Base-by-base conservation (phyloP, 2,113 vertebrate genomes). In the Clarias batrachus region DNA sequence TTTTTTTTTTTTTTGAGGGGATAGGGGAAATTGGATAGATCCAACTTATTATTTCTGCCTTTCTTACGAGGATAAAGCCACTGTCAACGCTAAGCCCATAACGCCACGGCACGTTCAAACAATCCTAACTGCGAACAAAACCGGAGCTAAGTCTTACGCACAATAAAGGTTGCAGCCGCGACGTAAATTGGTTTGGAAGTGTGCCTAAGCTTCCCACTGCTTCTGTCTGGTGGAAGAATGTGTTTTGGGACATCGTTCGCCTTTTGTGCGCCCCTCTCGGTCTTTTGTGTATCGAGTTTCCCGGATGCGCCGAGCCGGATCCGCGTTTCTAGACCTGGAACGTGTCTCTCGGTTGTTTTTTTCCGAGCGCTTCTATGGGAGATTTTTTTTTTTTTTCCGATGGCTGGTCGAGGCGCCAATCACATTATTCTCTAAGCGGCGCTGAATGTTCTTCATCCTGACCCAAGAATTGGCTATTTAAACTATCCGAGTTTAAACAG, bases 161-260 rank as follows among this genome's bases (percentile, higher is more conserved):
- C 48, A 76, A 82, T 54, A 85, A 59, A 57, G 52, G 21, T 41
- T 77, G 68, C 71, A 86, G 70, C 21, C 68, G 27, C 17, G 57
- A 79, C 10, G 13, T 19, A 82, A 89, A 89, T 68, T 77, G 82
- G 60, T 65, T 87, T 82, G 52, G 54, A 89, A 37, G 74, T 41
- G 86, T n/a, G 37, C 79, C 60, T 37, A 66, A 81, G 59, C 52
- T 87, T 87, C 62, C 63, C n/a, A 25, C 16, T 57, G 41, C 85
- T 82, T 76, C 56, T 63, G 56, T 77, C 62, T 25, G n/a, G 41
- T 13, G 65, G 66, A 68, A 83, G 82, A 48, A 82, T 70, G 52
- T 59, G 27, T 57, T 79, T 84, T 25, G 60, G 37, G 27, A 84
- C 37, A 88, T 79, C 17, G 27, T 88, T 66, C 19, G 27, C 65